These are phyloP conservation scores for Crocuta crocuta DNA, from an alignment of 2,113 vertebrate genomes.

Conservation along the genomic window DNA sequence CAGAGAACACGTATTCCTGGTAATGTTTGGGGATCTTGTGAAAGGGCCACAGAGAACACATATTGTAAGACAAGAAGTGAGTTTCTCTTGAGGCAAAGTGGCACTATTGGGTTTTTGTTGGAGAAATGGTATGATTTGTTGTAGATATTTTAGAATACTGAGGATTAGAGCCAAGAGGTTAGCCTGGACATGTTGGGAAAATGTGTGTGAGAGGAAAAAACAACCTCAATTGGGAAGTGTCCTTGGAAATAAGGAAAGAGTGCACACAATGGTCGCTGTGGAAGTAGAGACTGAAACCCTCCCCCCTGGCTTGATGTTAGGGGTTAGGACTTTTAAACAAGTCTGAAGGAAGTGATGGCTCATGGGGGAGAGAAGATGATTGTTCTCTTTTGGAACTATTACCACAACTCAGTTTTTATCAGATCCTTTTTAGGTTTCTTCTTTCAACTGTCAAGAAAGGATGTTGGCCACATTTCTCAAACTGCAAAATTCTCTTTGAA, in stretches of 20 bases:
- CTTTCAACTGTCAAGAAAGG: slow-evolving; percentile 46
- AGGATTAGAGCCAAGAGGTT: neutral
- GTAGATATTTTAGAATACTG: neutral
- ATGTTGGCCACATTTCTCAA: neutral
- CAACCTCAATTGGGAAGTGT: neutral
- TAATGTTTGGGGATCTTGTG: neutral
- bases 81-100: neutral
- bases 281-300: neutral
- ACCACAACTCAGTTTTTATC: neutral
- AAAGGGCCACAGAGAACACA: neutral
- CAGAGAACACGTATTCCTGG: neutral
- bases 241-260: neutral
- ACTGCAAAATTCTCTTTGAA: slow-evolving; percentile 44
- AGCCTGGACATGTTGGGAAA: neutral
- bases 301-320: neutral
- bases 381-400: neutral
- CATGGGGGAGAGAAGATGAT: neutral
- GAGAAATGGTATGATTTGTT: neutral
- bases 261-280: neutral
- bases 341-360: neutral
- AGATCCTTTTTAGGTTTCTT: neutral
- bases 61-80: neutral
- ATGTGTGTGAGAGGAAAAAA: neutral
- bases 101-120: neutral
- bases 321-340: neutral